A percentile compares a stretch with the other conserved stretches of the same genome.
These are phyloP conservation scores for Andrena bicolor DNA, from an alignment of 2,888 invertebrate species.

Conservation along the genomic window DNA sequence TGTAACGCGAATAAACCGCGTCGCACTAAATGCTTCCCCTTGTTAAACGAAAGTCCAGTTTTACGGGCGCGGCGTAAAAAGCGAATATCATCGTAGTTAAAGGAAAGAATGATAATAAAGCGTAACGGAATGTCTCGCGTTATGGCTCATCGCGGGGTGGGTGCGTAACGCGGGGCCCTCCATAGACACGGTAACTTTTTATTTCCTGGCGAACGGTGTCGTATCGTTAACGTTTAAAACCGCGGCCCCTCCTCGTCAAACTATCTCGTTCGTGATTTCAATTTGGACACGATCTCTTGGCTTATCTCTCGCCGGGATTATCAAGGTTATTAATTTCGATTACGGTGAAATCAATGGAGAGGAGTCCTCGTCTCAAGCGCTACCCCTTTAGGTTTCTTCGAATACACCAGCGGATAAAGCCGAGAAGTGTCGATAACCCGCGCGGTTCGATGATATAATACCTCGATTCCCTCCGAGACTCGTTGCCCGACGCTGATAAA, in stretches of 20 bases:
- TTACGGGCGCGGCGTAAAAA: not conserved
- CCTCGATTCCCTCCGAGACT: not conserved
- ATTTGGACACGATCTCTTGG: constrained; percentile 1
- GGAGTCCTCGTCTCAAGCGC: not conserved
- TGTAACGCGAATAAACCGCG: constrained; percentile 4
- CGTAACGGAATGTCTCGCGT: constrained; percentile 31
- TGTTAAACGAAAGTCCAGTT: constrained; percentile 6
- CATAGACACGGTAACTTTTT: constrained; percentile 41
- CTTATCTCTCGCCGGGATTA: not conserved
- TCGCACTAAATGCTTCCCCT: not conserved
- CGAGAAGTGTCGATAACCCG: not conserved
- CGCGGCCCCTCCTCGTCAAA: not conserved
- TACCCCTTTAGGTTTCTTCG: no score
- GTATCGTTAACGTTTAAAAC: constrained; percentile 33
- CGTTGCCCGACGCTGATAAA: not conserved
- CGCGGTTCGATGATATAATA: not conserved
- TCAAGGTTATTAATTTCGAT: not conserved
- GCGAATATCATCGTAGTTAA: constrained; percentile 13
- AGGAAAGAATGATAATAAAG: constrained; percentile 36
- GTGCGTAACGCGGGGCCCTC: constrained; percentile 20
- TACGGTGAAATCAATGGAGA: not conserved
- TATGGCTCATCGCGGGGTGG: constrained; percentile 2
- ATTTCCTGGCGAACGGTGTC: constrained; percentile 26
- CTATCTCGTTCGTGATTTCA: not conserved
- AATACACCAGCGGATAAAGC: no score